Conservation (phyloP, 2,797 vertebrate species). For the Ctenosaura bakeri region DNA sequence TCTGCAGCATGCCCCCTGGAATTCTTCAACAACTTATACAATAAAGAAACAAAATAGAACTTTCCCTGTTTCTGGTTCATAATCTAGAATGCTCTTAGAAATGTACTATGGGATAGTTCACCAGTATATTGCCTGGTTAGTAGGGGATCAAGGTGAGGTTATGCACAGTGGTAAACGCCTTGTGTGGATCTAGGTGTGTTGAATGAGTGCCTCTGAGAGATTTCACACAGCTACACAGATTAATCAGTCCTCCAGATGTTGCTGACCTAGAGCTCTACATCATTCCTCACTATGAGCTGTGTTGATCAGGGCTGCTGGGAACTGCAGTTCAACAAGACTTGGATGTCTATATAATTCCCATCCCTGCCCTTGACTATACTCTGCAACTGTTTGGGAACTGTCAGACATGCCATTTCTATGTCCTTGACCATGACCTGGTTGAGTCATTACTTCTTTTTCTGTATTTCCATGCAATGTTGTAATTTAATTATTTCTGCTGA, state of each 20-base stretch:
- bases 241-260: too few species aligned
- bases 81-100: neutral
- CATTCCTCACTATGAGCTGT: too few species aligned
- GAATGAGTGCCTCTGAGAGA: neutral
- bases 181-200: neutral
- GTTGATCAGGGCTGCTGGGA: too few species aligned
- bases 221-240: neutral
- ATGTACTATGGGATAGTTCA: neutral
- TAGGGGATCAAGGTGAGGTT: neutral
- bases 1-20: too few species aligned
- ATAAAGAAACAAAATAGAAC: neutral
- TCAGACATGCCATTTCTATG: neutral
- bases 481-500: neutral
- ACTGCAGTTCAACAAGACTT: too few species aligned
- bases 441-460: neutral
- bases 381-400: neutral
- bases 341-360: too few species aligned
- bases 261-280: too few species aligned
- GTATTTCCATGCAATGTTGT: slow-evolving; percentile 2
- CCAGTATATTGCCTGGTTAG: too few species aligned
- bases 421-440: neutral
- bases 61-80: neutral
- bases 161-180: neutral
- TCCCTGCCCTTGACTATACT: neutral
- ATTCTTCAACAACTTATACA: too few species aligned